phyloP scores from a whole-genome alignment of 2,888 invertebrate species.

The Cephus runcator region DNA sequence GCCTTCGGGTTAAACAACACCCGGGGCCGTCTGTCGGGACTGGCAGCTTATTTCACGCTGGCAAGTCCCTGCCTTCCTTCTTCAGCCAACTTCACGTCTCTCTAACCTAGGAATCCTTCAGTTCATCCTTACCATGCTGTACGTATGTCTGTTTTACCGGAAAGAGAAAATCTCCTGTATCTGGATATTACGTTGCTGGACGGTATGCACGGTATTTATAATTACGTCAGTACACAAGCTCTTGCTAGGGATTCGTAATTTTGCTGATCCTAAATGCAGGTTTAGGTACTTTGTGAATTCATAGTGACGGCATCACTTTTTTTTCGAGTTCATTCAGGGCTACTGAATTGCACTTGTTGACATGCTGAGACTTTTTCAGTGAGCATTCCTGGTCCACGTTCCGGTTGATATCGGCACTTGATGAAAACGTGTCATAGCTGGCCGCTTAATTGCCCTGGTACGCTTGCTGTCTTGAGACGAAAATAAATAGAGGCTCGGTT shows the following conservation, averaged over 20 bases:
- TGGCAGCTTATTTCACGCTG: slow-evolving; percentile 56
- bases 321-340: too few species aligned
- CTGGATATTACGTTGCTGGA: neutral
- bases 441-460: neutral
- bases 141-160: neutral
- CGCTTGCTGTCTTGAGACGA: slow-evolving; percentile 4
- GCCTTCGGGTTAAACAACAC: slow-evolving; percentile 45
- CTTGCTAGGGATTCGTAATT: neutral
- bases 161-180: neutral
- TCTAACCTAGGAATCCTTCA: slow-evolving; percentile 15
- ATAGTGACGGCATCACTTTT: too few species aligned
- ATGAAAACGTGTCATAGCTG: neutral
- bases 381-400: neutral
- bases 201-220: neutral
- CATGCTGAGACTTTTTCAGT: neutral
- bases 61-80: slow-evolving; percentile 40
- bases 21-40: slow-evolving; percentile 46
- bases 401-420: neutral
- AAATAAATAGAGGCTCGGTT: slow-evolving; percentile 7
- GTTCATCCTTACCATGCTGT: neutral
- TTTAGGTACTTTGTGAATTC: neutral
- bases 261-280: neutral
- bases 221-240: neutral
- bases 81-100: slow-evolving; percentile 28
- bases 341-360: too few species aligned